phyloP scores from a whole-genome alignment of 2,888 invertebrate species.

The Laothoe populi region DNA sequence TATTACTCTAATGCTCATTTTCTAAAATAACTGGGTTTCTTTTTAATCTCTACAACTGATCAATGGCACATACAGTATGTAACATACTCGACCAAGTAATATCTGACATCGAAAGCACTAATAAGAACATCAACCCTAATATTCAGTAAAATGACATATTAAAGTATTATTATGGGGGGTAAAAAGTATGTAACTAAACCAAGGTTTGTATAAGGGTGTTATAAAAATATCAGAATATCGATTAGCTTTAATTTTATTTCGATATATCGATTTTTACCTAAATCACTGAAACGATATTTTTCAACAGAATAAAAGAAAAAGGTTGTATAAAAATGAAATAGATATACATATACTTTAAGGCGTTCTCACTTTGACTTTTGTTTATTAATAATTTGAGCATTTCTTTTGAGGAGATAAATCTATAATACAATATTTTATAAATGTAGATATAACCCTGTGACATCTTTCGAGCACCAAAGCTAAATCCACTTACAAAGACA shows the following conservation, averaged over 20 bases:
- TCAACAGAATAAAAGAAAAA: no score
- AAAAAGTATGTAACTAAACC: slow-evolving; percentile 1
- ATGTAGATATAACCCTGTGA: slow-evolving; percentile 2
- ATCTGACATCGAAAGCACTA: slow-evolving; percentile 7
- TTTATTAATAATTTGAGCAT: slow-evolving; percentile 5
- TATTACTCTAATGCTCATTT: not conserved
- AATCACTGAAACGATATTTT: no score
- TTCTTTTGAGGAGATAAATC: not conserved
- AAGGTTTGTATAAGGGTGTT: no score
- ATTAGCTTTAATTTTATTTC: no score
- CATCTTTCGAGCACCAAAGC: slow-evolving; percentile 2
- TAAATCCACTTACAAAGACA: not conserved
- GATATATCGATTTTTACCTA: no score
- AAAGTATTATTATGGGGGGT: not conserved
- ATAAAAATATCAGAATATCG: no score
- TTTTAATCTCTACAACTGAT: not conserved
- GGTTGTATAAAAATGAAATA: no score
- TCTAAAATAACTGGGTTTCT: not conserved
- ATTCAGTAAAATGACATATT: not conserved
- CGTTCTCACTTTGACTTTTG: no score
- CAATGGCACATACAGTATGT: not conserved
- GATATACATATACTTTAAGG: no score
- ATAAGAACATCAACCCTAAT: not conserved
- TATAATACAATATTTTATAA: not conserved
- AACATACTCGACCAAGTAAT: slow-evolving; percentile 3